A percentile compares a stretch with the other conserved stretches of the same genome.
These are phyloP conservation scores for Ophioninae sp. DNA, from an alignment of 2,888 invertebrate species.

Conservation along the genomic window DNA sequence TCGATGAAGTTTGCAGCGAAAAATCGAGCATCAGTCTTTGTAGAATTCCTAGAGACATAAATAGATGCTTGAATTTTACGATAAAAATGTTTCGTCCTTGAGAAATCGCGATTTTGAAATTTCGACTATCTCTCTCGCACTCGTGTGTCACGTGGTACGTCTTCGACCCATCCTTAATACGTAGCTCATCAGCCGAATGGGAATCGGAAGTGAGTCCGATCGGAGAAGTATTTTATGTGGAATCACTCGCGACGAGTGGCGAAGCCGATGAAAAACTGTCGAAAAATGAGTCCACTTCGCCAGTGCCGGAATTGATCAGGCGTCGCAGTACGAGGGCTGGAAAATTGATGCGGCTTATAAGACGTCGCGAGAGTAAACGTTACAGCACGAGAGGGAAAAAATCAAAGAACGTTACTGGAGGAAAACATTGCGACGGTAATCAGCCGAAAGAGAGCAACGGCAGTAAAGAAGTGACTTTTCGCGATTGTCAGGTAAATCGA, in stretches of 20 bases:
- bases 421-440: slow-evolving; percentile 62
- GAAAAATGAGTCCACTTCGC: slow-evolving; percentile 64
- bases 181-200: slow-evolving; percentile 78
- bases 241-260: slow-evolving; percentile 71
- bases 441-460: slow-evolving; percentile 69
- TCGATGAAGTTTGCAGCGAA: no score
- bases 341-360: slow-evolving; percentile 82
- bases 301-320: slow-evolving; percentile 74
- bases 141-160: no score
- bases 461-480: slow-evolving; percentile 75
- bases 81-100: no score
- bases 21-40: no score
- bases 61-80: no score
- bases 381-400: slow-evolving; percentile 78
- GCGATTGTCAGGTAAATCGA: slow-evolving; percentile 74
- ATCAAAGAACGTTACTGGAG: slow-evolving; percentile 54
- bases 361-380: slow-evolving; percentile 82
- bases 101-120: no score
- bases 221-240: slow-evolving; percentile 78
- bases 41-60: no score
- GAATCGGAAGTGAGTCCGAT: slow-evolving; percentile 74
- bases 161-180: background rate
- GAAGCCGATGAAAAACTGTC: slow-evolving; percentile 58
- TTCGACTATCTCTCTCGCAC: no score
- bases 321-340: slow-evolving; percentile 78